These are phyloP conservation scores for Morone saxatilis DNA, from an alignment of 2,113 vertebrate species.

Conservation along the genomic window DNA sequence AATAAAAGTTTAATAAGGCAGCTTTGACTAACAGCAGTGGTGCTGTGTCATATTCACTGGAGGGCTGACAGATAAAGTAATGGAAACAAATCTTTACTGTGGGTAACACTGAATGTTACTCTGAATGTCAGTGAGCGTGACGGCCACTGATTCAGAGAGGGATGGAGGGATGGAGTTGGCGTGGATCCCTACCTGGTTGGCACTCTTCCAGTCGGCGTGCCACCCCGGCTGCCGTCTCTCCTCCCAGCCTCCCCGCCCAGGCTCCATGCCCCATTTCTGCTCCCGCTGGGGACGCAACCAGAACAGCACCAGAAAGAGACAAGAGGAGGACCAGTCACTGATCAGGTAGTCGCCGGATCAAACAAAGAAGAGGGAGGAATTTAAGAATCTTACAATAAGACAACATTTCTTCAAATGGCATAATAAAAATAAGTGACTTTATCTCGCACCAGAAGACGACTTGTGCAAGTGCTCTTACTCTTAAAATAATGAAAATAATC, in stretches of 20 bases:
- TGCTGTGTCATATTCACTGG: constrained; percentile 1
- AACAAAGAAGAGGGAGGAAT: not conserved
- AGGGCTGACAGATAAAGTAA: constrained; percentile 18
- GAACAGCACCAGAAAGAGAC: constrained; percentile 38
- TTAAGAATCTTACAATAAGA: no score
- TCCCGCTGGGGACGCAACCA: constrained; percentile 46
- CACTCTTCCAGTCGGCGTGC: constrained; percentile 57
- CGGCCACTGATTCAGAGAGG: constrained; percentile 54
- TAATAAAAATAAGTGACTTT: no score
- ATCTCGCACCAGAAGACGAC: no score
- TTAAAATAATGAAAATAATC: no score
- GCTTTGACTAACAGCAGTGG: not conserved
- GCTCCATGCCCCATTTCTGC: constrained; percentile 58
- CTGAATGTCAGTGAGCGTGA: constrained; percentile 69
- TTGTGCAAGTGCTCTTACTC: no score
- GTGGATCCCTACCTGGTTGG: constrained; percentile 63
- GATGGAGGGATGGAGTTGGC: constrained; percentile 43
- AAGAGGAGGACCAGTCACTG: constrained; percentile 34
- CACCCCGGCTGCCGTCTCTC: constrained; percentile 55
- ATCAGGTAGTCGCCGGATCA: constrained; percentile 21
- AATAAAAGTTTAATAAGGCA: not conserved
- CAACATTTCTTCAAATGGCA: no score
- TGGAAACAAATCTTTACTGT: constrained; percentile 31
- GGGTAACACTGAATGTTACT: constrained; percentile 40
- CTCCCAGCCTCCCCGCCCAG: constrained; percentile 47